These are phyloP conservation scores for Drosophila atroscutellata DNA, from an alignment of 2,888 invertebrate species.

Conservation along the genomic window DNA sequence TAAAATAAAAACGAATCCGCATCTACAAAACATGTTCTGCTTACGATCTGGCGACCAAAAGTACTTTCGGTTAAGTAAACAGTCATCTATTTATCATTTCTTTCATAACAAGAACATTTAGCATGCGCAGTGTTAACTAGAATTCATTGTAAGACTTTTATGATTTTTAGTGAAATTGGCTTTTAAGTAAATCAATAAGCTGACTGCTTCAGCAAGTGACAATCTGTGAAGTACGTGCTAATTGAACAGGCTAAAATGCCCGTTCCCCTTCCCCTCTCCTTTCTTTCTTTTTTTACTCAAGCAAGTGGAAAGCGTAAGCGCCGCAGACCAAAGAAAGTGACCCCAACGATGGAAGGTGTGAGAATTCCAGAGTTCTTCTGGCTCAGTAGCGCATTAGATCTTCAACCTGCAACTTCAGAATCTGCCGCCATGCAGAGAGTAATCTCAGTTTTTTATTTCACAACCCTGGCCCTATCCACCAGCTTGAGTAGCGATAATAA, in stretches of 20 bases:
- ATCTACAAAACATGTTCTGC: neutral
- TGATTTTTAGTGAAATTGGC: conserved; percentile 48
- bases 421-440: conserved; percentile 23
- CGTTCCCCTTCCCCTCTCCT: neutral
- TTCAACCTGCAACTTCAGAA: conserved; percentile 22
- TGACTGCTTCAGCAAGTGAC: conserved; percentile 17
- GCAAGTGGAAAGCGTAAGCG: conserved; percentile 41
- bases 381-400: conserved; percentile 50
- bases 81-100: conserved; percentile 11
- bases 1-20: neutral
- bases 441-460: conserved; percentile 1
- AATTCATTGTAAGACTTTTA: conserved; percentile 36
- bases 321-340: conserved; percentile 50
- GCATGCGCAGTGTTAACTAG: conserved; percentile 24
- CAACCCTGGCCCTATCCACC: conserved; percentile 3
- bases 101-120: conserved; percentile 14
- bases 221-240: conserved; percentile 56
- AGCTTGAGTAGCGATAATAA: conserved; percentile 1
- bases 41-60: neutral
- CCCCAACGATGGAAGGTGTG: conserved; percentile 6
- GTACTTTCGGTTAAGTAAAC: conserved; percentile 12
- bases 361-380: conserved; percentile 10
- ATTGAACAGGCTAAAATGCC: conserved; percentile 53
- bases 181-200: conserved; percentile 49
- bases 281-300: conserved; percentile 12